Evolutionary conservation across 2,113 vertebrate species (phyloP).

Genomic region (Lasiurus cinereus): DNA sequence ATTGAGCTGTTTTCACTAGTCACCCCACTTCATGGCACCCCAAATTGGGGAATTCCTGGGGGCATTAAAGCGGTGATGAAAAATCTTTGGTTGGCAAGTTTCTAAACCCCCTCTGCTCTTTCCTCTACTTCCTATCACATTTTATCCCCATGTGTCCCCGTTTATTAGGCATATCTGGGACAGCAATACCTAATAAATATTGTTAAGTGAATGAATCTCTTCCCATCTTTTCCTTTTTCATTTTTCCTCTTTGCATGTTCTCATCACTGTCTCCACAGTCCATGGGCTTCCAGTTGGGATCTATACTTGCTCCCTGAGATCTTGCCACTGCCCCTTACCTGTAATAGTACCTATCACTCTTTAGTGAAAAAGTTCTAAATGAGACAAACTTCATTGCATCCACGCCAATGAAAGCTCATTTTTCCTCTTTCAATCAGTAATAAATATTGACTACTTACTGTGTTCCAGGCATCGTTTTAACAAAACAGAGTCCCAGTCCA

Average conservation of each 20-base stretch:
- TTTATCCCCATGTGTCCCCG: background rate
- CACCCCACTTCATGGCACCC: background rate
- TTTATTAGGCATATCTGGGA: background rate
- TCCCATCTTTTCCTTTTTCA: background rate
- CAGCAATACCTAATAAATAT: background rate
- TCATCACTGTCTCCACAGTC: background rate
- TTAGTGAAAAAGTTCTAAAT: background rate
- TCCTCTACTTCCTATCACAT: background rate
- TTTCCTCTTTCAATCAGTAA: background rate
- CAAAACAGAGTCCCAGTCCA: background rate
- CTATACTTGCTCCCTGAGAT: background rate
- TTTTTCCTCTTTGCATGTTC: background rate
- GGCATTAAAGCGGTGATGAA: background rate
- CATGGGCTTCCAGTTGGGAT: background rate
- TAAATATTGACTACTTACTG: background rate
- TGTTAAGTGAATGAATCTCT: background rate
- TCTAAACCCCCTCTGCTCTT: background rate
- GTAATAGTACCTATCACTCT: background rate
- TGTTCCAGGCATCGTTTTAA: background rate
- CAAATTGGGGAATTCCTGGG: background rate
- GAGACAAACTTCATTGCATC: background rate
- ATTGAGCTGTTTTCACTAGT: background rate
- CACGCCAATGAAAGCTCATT: background rate
- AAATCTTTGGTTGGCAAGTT: background rate
- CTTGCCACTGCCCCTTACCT: background rate